Conservation (phyloP, 2,888 invertebrate species). For the Dysmachus trigonus region DNA sequence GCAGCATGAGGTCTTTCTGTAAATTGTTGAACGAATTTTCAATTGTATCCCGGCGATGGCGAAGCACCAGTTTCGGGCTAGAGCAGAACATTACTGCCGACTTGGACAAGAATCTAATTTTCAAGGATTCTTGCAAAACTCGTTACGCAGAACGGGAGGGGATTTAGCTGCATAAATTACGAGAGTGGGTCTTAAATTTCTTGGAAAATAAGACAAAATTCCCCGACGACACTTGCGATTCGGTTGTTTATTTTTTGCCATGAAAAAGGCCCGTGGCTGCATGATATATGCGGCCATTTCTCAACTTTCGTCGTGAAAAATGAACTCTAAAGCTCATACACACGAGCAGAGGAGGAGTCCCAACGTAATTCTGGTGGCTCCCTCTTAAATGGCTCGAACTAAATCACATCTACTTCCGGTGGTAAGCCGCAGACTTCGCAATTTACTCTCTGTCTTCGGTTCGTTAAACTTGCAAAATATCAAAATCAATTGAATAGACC, state of each 20-base stretch:
- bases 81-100: background rate
- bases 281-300: constrained; percentile 18
- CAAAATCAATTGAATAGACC: constrained; percentile 38
- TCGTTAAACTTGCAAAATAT: constrained; percentile 40
- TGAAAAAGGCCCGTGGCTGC: background rate
- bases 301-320: constrained; percentile 25
- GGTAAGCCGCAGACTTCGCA: constrained; percentile 27
- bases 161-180: background rate
- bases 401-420: constrained; percentile 34
- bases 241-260: background rate
- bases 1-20: background rate
- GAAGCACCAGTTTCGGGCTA: background rate
- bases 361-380: constrained; percentile 5
- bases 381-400: constrained; percentile 28
- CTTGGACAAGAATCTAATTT: background rate
- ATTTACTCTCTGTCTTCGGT: constrained; percentile 37
- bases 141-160: background rate
- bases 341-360: background rate
- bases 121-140: background rate
- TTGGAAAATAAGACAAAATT: background rate
- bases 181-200: background rate
- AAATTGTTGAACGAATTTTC: constrained; percentile 12
- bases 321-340: background rate
- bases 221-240: background rate
- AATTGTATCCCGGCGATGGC: background rate